These are phyloP conservation scores for Poeciliopsis paucimaculata DNA, from an alignment of 2,797 vertebrate genomes.

Conservation along the genomic window DNA sequence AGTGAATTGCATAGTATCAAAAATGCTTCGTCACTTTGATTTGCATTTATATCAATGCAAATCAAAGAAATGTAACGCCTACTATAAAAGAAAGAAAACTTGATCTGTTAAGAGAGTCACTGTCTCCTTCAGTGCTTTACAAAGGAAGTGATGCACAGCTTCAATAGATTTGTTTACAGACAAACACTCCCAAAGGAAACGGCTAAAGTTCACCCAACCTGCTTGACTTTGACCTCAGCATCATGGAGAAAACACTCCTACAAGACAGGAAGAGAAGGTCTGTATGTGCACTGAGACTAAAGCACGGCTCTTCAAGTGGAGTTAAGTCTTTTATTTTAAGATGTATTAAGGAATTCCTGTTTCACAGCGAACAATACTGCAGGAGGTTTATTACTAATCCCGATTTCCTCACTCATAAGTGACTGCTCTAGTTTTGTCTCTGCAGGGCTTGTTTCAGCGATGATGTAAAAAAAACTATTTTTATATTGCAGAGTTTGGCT, in stretches of 20 bases:
- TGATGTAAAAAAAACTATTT: background rate
- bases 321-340: background rate
- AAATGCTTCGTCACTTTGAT: too few species aligned
- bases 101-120: background rate
- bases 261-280: background rate
- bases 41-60: too few species aligned
- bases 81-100: background rate
- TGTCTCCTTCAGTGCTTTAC: background rate
- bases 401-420: background rate
- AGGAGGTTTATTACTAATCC: background rate
- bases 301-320: background rate
- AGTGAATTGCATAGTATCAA: too few species aligned
- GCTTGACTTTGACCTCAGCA: conserved; percentile 11
- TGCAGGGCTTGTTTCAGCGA: background rate
- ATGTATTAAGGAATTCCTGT: background rate
- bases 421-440: background rate
- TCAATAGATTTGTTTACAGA: conserved; percentile 14
- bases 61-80: background rate
- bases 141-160: background rate
- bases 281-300: background rate
- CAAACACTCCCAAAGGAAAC: background rate
- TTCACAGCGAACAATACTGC: background rate
- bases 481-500: background rate
- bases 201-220: conserved; percentile 7
- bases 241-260: conserved; percentile 4